Percentiles rank a stretch among this genome's conserved stretches.
phyloP scores from a whole-genome alignment of 2,797 vertebrate genomes.

The Enteromius radiatus region DNA sequence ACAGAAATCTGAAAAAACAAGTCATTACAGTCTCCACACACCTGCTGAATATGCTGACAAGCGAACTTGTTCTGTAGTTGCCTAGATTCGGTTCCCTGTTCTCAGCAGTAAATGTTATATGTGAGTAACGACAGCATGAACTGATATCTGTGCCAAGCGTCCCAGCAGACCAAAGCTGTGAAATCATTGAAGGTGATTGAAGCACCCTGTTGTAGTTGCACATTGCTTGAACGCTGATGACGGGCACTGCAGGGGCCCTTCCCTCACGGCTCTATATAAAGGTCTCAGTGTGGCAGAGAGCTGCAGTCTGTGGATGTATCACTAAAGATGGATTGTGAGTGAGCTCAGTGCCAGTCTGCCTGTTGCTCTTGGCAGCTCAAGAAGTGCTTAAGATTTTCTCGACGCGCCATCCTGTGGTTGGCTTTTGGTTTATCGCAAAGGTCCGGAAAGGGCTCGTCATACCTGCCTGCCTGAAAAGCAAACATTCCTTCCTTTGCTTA shows the following conservation, averaged over 20 bases:
- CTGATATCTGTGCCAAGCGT: constrained; percentile 29
- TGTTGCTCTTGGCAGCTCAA: constrained; percentile 77
- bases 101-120: constrained; percentile 4
- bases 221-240: constrained; percentile 47
- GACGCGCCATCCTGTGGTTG: constrained; percentile 68
- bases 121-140: background rate
- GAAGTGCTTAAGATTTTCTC: constrained; percentile 58
- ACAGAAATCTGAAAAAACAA: constrained; percentile 18
- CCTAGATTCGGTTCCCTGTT: background rate
- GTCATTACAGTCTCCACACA: constrained; percentile 3
- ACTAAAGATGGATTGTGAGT: constrained; percentile 76
- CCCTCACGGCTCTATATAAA: constrained; percentile 67
- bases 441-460: constrained; percentile 64
- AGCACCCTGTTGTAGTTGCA: constrained; percentile 45
- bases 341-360: constrained; percentile 68
- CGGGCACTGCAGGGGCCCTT: constrained; percentile 13
- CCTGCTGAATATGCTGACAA: constrained; percentile 24
- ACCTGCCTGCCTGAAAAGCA: constrained; percentile 50
- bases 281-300: constrained; percentile 66
- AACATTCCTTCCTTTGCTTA: constrained; percentile 42
- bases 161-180: constrained; percentile 17
- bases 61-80: background rate
- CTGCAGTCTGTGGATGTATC: constrained; percentile 64
- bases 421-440: constrained; percentile 76
- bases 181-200: constrained; percentile 33